Evolutionary conservation across 2,113 vertebrate species (phyloP).

Genomic region (Mesembrinibis cayennensis): DNA sequence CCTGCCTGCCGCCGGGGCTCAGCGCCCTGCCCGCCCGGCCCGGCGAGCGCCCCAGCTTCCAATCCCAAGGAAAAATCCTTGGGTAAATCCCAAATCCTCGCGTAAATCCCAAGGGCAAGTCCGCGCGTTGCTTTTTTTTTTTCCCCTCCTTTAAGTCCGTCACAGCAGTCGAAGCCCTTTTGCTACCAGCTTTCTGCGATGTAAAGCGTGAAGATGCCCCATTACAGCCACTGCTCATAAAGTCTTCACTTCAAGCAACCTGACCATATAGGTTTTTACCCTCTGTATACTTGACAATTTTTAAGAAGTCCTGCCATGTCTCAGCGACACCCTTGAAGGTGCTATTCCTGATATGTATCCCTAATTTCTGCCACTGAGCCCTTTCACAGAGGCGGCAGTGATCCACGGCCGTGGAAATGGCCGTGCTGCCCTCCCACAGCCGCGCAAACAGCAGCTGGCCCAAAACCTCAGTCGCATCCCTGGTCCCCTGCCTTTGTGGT

Average conservation of each 20-base stretch:
- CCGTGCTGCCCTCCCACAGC: neutral
- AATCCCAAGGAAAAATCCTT: too few species aligned
- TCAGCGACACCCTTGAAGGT: neutral
- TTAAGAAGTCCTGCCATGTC: neutral
- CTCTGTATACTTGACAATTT: neutral
- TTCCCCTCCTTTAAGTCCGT: neutral
- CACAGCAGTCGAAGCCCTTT: neutral
- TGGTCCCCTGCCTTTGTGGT: rapidly evolving
- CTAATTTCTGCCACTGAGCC: neutral
- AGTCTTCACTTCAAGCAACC: neutral
- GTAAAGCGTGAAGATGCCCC: neutral
- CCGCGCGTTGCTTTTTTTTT: neutral
- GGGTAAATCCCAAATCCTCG: too few species aligned
- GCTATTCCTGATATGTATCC: rapidly evolving
- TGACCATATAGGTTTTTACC: rapidly evolving
- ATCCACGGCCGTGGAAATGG: rapidly evolving
- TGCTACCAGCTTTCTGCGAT: too few species aligned
- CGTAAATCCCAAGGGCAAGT: neutral
- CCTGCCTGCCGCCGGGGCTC: too few species aligned
- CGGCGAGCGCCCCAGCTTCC: too few species aligned
- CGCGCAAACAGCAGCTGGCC: neutral
- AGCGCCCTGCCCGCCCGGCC: too few species aligned
- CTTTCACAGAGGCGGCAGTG: too few species aligned
- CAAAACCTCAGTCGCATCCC: rapidly evolving
- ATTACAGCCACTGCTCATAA: rapidly evolving